A percentile compares a stretch with the other conserved stretches of the same genome.
Conservation (phyloP, 2,888 invertebrate genomes). For the Stomorhina lunata region DNA sequence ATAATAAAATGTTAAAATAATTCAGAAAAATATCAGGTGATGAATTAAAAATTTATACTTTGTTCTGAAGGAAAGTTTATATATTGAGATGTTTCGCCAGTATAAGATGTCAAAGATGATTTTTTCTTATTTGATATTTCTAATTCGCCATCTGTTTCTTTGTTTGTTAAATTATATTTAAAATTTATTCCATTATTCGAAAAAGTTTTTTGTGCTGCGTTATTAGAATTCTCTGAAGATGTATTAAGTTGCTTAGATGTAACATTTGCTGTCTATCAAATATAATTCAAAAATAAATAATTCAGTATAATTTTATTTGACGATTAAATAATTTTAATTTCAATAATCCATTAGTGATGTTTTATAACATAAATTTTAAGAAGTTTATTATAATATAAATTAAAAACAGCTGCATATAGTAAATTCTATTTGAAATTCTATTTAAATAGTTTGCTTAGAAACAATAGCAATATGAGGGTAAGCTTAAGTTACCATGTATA, state of each 20-base stretch:
- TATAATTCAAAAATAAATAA: conserved; percentile 23
- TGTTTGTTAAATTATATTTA: conserved; percentile 50
- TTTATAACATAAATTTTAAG: no score
- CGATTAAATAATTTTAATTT: no score
- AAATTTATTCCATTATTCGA: conserved; percentile 60
- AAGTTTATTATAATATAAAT: no score
- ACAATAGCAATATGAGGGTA: no score
- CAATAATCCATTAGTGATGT: no score
- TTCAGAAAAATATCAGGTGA: neutral
- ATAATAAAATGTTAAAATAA: conserved; percentile 8
- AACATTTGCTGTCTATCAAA: conserved; percentile 49
- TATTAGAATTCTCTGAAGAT: conserved; percentile 63
- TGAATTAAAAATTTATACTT: conserved; percentile 84
- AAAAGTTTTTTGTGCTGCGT: conserved; percentile 56
- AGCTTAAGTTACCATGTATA: no score
- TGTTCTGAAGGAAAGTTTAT: conserved; percentile 95
- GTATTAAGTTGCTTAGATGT: conserved; percentile 51
- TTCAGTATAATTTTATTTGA: neutral
- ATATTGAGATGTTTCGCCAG: conserved; percentile 76
- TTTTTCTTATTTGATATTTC: conserved; percentile 43
- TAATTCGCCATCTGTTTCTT: conserved; percentile 36
- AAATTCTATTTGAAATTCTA: no score
- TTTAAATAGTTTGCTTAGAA: no score
- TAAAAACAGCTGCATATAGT: no score
- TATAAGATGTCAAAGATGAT: conserved; percentile 27